These are phyloP conservation scores for Trachemys scripta DNA, from an alignment of 2,113 vertebrate species.

Conservation along the genomic window DNA sequence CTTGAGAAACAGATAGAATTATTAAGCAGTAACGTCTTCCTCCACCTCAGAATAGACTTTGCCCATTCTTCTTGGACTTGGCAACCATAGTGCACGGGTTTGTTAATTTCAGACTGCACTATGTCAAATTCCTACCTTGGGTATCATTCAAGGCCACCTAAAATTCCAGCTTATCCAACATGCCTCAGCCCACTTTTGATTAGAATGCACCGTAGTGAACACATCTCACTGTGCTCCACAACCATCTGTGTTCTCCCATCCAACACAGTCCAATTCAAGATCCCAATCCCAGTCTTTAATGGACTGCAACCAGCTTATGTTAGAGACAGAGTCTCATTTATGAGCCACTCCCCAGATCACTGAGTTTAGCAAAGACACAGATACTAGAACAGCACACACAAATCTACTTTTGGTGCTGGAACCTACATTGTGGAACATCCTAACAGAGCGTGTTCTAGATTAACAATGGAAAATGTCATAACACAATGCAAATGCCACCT, in stretches of 20 bases:
- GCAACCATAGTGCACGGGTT: not conserved
- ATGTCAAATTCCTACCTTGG: not conserved
- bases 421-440: not conserved
- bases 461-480: not conserved
- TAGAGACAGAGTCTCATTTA: not conserved
- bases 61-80: not conserved
- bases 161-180: not conserved
- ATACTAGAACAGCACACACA: not conserved
- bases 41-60: not conserved
- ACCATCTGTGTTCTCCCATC: not conserved
- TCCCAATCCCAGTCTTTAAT: not conserved
- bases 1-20: not conserved
- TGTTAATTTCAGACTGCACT: not conserved
- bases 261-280: not conserved
- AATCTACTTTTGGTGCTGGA: not conserved
- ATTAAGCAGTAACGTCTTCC: not conserved
- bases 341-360: not conserved
- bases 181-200: not conserved
- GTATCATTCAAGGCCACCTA: not conserved
- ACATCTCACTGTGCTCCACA: not conserved
- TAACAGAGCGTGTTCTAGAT: not conserved
- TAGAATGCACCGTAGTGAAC: not conserved
- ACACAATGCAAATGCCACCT: not conserved
- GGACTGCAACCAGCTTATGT: not conserved
- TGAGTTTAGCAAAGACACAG: not conserved